phyloP scores from a whole-genome alignment of 64 coral and sea anemone species.

The Porites australiensis region DNA sequence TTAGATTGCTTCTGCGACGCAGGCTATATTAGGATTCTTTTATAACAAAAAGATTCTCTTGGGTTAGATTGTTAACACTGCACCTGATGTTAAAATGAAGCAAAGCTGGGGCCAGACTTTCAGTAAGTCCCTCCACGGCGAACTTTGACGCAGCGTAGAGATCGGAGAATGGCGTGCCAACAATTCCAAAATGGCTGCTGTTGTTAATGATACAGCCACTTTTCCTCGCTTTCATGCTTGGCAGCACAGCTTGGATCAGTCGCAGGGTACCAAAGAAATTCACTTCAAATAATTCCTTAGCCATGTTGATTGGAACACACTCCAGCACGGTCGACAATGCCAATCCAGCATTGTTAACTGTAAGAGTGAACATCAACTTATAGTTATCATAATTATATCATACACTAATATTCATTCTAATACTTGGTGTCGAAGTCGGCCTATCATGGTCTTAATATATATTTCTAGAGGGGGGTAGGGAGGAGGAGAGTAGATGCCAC shows the following conservation, averaged over 20 bases:
- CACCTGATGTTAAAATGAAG: conserved; percentile 77
- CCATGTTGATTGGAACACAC: conserved; percentile 24
- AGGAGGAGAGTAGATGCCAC: too few species aligned
- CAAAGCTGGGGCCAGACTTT: conserved; percentile 53
- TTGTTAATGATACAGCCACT: conserved; percentile 63
- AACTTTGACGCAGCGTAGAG: conserved; percentile 73
- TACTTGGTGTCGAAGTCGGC: too few species aligned
- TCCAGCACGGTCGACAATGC: conserved; percentile 28
- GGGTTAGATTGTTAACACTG: background rate
- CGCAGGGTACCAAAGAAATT: conserved; percentile 69
- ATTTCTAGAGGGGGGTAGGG: too few species aligned
- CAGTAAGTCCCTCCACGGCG: conserved; percentile 70
- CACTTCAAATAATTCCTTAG: conserved; percentile 45
- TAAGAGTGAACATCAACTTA: background rate
- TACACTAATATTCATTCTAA: too few species aligned
- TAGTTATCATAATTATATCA: too few species aligned
- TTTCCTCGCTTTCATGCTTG: conserved; percentile 56
- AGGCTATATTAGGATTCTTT: too few species aligned
- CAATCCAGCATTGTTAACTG: conserved; percentile 70
- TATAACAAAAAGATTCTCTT: too few species aligned
- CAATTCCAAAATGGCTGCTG: conserved; percentile 49
- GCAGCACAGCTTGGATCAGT: conserved; percentile 57
- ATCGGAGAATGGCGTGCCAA: conserved; percentile 28
- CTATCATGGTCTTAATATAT: too few species aligned
- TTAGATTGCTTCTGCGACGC: too few species aligned